Evolutionary conservation across 2,888 invertebrate species (phyloP).

Genomic region (Uropetala carovei): DNA sequence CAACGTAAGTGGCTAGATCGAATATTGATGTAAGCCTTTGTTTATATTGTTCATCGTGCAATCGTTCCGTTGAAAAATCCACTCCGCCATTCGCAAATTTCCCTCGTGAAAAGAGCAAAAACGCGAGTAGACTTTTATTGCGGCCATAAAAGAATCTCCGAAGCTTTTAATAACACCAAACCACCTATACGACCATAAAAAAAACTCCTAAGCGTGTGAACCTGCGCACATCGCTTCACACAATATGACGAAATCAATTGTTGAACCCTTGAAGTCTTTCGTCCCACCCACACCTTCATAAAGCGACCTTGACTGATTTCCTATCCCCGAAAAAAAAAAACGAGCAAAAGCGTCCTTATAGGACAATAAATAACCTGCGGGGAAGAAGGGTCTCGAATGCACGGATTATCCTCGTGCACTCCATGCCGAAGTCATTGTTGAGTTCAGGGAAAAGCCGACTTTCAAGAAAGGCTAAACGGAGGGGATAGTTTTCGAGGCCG

Average conservation of each 20-base stretch:
- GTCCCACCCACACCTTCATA: slow-evolving; percentile 16
- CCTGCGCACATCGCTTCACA: neutral
- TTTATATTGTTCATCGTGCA: neutral
- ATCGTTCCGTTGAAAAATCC: neutral
- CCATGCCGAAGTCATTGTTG: neutral
- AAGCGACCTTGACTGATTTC: slow-evolving; percentile 17
- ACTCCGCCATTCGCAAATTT: neutral
- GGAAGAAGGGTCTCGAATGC: neutral
- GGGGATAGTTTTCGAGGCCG: neutral
- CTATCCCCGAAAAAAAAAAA: neutral
- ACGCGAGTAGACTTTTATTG: neutral
- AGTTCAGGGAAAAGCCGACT: neutral
- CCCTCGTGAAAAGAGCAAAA: neutral
- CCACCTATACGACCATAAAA: neutral
- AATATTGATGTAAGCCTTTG: too few species aligned
- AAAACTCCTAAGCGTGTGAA: neutral
- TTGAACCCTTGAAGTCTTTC: neutral
- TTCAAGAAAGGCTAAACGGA: neutral
- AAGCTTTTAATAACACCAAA: slow-evolving; percentile 30
- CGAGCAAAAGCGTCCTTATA: neutral
- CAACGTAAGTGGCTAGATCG: too few species aligned
- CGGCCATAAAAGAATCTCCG: neutral
- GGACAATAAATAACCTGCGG: slow-evolving; percentile 26
- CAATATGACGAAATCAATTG: slow-evolving; percentile 32
- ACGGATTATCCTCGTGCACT: neutral